Percentiles rank a stretch among this genome's conserved stretches.
These are phyloP conservation scores for Blennius ocellaris DNA, from an alignment of 2,113 vertebrate genomes.

Conservation along the genomic window DNA sequence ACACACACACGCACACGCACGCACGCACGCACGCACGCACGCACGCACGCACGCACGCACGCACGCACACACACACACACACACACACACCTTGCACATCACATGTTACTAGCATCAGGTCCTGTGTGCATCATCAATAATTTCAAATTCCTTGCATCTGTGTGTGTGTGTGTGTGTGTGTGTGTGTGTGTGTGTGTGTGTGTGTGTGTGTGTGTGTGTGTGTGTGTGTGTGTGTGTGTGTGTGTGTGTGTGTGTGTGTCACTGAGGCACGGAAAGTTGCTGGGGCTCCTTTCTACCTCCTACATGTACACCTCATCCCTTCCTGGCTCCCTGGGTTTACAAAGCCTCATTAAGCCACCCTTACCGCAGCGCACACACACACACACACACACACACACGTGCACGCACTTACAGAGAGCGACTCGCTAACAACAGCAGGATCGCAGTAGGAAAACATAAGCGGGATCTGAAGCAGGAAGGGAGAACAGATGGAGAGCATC, in stretches of 20 bases:
- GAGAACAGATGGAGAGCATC: constrained; percentile 67
- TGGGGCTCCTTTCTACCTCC: constrained; percentile 13
- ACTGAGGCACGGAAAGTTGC: neutral
- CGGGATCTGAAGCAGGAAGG: constrained; percentile 64
- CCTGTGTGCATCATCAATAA: no score
- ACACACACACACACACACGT: constrained; percentile 14
- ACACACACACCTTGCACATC: constrained; percentile 1
- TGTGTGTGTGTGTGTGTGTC: no score
- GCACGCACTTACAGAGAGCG: constrained; percentile 26
- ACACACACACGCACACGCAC: constrained; percentile 24
- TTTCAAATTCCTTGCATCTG: no score
- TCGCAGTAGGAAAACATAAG: constrained; percentile 71
- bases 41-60: constrained; percentile 22
- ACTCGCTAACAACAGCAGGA: constrained; percentile 71
- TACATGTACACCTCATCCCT: constrained; percentile 25
- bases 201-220: no score
- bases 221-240: constrained; percentile 36
- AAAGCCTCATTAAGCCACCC: constrained; percentile 58
- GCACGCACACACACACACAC: constrained; percentile 24
- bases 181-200: no score
- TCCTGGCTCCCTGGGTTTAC: constrained; percentile 51
- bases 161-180: constrained; percentile 35
- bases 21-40: constrained; percentile 22
- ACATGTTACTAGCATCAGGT: no score
- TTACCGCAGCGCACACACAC: constrained; percentile 16